These are phyloP conservation scores for Eilema griseolum DNA, from an alignment of 2,888 invertebrate genomes.

Conservation along the genomic window DNA sequence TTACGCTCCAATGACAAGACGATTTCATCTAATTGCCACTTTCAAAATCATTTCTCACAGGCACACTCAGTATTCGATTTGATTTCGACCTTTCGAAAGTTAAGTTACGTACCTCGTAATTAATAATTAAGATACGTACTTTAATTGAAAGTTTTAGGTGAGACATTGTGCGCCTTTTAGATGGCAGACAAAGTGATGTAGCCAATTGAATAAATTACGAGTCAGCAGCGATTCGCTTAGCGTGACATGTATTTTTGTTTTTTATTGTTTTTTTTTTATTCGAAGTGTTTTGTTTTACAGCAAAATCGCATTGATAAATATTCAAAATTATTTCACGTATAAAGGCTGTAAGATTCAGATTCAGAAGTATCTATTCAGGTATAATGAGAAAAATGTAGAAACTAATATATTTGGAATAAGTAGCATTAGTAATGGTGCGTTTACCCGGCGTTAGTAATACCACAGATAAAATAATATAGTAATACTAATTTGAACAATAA, in stretches of 20 bases:
- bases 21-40: background rate
- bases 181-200: constrained; percentile 10
- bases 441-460: too few species aligned
- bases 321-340: background rate
- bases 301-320: background rate
- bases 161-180: background rate
- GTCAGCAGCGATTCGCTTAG: constrained; percentile 14
- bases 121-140: constrained; percentile 4
- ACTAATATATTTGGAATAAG: too few species aligned
- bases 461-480: too few species aligned
- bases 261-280: background rate
- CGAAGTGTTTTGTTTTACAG: background rate
- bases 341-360: background rate
- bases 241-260: background rate
- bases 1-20: background rate
- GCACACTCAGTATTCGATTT: background rate
- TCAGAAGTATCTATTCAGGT: too few species aligned
- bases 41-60: background rate
- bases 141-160: constrained; percentile 2
- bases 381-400: too few species aligned
- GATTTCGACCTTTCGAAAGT: background rate
- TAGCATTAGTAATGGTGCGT: too few species aligned
- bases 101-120: background rate
- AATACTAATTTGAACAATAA: too few species aligned
- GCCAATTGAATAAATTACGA: constrained; percentile 24